A percentile compares a stretch with the other conserved stretches of the same genome.
Conservation (phyloP, 2,113 vertebrate species). For the Thamnaconus septentrionalis region DNA sequence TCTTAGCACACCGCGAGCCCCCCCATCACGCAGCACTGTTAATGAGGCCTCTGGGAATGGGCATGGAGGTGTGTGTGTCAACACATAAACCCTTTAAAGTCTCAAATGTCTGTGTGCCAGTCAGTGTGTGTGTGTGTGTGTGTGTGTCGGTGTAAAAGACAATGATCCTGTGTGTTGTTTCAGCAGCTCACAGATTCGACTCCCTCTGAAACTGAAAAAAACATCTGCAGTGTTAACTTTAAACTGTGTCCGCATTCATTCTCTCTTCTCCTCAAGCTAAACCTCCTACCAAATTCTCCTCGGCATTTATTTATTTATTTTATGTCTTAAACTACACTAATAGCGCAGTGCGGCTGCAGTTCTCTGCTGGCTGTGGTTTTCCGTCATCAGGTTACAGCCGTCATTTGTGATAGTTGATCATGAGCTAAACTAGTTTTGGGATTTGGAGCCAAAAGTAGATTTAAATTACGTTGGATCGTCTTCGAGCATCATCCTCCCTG, state of each 20-base stretch:
- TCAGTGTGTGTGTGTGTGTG: constrained; percentile 13
- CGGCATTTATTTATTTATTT: neutral
- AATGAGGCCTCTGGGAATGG: constrained; percentile 73
- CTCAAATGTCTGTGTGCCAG: constrained; percentile 17
- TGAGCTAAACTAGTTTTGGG: too few relatives aligned
- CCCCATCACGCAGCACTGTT: constrained; percentile 54
- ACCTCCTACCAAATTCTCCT: neutral
- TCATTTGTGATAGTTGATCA: neutral
- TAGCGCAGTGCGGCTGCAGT: neutral
- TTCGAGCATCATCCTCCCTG: too few relatives aligned
- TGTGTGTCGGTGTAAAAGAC: neutral
- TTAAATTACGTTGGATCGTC: too few relatives aligned
- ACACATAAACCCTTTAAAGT: constrained; percentile 48
- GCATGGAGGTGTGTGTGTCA: constrained; percentile 60
- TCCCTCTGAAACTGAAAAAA: constrained; percentile 18
- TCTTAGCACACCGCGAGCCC: constrained; percentile 53
- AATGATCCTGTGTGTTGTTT: neutral
- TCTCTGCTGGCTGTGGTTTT: neutral
- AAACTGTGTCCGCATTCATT: neutral
- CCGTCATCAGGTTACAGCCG: neutral
- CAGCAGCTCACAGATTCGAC: constrained; percentile 20
- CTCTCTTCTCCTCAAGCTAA: neutral
- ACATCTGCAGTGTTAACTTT: constrained; percentile 33
- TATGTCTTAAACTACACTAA: neutral
- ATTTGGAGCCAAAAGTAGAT: too few relatives aligned